Percentiles rank a stretch among this genome's conserved stretches.
phyloP scores from a whole-genome alignment of 2,797 vertebrate genomes.

The Xenopus petersii region DNA sequence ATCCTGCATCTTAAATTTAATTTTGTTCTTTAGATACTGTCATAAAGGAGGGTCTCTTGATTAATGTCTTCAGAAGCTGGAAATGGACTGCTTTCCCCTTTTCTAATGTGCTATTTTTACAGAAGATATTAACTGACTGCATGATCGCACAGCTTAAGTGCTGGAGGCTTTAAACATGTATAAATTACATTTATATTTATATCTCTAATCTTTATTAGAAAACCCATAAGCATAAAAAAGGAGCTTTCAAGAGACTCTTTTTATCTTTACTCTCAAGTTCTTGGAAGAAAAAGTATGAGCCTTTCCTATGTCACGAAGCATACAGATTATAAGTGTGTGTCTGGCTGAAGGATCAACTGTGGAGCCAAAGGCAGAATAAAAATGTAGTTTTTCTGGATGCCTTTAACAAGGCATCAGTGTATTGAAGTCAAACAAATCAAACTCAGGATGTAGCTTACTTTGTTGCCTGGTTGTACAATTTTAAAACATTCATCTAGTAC shows the following conservation, averaged over 20 bases:
- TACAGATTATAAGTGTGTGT: constrained; percentile 23
- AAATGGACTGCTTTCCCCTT: constrained; percentile 45
- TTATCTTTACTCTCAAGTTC: constrained; percentile 57
- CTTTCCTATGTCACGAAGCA: constrained; percentile 57
- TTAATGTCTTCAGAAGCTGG: constrained; percentile 37
- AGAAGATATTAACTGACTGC: constrained; percentile 52
- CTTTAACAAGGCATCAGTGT: not conserved
- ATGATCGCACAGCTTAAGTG: constrained; percentile 52
- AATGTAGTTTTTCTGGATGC: not conserved
- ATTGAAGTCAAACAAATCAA: no score
- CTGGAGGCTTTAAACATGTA: constrained; percentile 55
- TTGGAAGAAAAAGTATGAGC: constrained; percentile 54
- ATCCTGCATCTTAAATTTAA: constrained; percentile 11
- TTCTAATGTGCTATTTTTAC: constrained; percentile 51
- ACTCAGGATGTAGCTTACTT: no score
- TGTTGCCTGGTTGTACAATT: no score
- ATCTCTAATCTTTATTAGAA: constrained; percentile 62
- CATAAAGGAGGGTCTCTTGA: constrained; percentile 41
- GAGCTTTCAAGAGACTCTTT: constrained; percentile 59
- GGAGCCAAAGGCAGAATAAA: not conserved
- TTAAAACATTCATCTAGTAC: no score
- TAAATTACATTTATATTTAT: constrained; percentile 61
- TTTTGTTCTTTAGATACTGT: constrained; percentile 13
- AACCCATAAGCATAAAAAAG: constrained; percentile 57
- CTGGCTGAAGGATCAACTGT: constrained; percentile 1